A percentile compares a stretch with the other conserved stretches of the same genome.
These are phyloP conservation scores for Oligia latruncula DNA, from an alignment of 2,888 invertebrate species.

Conservation along the genomic window DNA sequence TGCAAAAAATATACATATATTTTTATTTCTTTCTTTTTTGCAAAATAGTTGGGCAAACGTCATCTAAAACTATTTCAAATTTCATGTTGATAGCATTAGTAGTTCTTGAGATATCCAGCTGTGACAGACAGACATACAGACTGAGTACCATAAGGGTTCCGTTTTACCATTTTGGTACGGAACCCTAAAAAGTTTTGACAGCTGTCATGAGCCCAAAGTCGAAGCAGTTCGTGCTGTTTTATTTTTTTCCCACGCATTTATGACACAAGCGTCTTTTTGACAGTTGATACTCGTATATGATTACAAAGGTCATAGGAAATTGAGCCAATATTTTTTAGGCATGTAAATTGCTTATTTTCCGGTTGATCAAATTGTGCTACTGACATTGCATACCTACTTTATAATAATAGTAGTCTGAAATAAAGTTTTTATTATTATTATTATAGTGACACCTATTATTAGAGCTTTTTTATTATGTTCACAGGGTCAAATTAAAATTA, in stretches of 20 bases:
- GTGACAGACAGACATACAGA: no score
- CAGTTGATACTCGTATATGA: not conserved
- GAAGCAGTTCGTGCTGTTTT: not conserved
- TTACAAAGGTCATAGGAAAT: conserved; percentile 6
- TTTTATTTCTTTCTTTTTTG: no score
- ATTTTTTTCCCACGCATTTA: conserved; percentile 17
- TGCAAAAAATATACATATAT: no score
- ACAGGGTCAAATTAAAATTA: not conserved
- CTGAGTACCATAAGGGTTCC: no score
- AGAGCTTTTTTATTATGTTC: not conserved
- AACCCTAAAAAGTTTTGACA: not conserved
- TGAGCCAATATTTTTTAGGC: conserved; percentile 2
- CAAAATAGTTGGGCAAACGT: no score
- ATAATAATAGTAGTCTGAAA: no score
- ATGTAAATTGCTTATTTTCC: conserved; percentile 14
- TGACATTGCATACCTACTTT: not conserved
- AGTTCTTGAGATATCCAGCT: no score
- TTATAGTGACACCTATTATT: not conserved
- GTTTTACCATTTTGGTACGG: no score
- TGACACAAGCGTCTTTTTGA: conserved; percentile 2
- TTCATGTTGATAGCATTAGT: no score
- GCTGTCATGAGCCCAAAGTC: conserved; percentile 3
- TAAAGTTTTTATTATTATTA: no score
- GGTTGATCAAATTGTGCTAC: not conserved
- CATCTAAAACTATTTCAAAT: no score